A percentile compares a stretch with the other conserved stretches of the same genome.
These are phyloP conservation scores for Pluvianellus socialis DNA, from an alignment of 2,113 vertebrate species.

Conservation along the genomic window DNA sequence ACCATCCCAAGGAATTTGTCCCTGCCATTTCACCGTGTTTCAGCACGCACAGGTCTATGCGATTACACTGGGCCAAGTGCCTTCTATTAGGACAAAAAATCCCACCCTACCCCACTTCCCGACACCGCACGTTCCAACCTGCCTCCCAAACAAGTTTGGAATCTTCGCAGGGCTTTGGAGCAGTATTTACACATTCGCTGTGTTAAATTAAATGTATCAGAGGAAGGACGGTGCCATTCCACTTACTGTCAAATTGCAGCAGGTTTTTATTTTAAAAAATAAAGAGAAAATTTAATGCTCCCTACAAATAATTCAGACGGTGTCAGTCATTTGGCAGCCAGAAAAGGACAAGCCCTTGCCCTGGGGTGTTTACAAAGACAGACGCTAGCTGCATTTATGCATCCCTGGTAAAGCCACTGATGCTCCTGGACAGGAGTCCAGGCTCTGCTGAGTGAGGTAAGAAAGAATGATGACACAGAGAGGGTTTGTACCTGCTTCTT, in stretches of 20 bases:
- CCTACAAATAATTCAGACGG: background rate
- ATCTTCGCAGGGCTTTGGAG: background rate
- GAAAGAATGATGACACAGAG: background rate
- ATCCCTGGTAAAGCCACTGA: background rate
- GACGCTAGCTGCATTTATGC: background rate
- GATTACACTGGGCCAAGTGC: background rate
- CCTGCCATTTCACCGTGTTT: background rate
- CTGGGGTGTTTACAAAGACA: background rate
- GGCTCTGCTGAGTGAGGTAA: background rate
- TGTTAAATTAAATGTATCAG: background rate
- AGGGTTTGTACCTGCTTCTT: background rate
- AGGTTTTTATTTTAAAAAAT: background rate
- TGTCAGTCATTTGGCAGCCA: background rate
- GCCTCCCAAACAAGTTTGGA: background rate
- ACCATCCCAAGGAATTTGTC: background rate
- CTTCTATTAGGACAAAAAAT: background rate
- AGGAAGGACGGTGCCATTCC: background rate
- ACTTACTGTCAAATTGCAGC: background rate
- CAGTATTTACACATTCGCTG: background rate
- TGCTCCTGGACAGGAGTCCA: background rate
- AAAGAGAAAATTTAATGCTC: background rate
- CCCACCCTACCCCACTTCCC: background rate
- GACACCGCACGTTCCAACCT: background rate
- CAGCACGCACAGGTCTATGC: background rate
- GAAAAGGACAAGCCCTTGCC: slow-evolving; percentile 36